phyloP scores from a whole-genome alignment of 1,140 invertebrate genomes.

The Scaptomyza hsui region DNA sequence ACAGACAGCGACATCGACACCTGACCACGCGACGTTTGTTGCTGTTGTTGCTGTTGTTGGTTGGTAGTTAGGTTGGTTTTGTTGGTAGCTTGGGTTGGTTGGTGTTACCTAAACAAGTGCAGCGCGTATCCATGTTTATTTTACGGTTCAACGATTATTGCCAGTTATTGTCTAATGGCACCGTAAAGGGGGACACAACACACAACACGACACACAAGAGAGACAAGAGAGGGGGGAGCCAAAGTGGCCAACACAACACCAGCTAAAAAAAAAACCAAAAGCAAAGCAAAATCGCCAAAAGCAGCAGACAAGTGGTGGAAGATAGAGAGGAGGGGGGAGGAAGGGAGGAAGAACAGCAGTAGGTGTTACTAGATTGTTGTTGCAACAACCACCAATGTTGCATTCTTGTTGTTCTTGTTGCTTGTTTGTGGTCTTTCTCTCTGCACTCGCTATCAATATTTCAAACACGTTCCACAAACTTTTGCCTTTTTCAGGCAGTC shows the following conservation, averaged over 20 bases:
- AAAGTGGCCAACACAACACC: slow-evolving; percentile 16
- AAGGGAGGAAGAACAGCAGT: slow-evolving; percentile 23
- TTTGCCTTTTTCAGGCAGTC: slow-evolving; percentile 64
- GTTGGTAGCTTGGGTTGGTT: slow-evolving; percentile 34
- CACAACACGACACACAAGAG: slow-evolving; percentile 17
- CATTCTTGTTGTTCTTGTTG: slow-evolving; percentile 22
- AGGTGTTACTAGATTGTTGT: slow-evolving; percentile 62
- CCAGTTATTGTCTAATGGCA: slow-evolving; percentile 80
- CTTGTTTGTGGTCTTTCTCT: slow-evolving; percentile 46
- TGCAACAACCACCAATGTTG: slow-evolving; percentile 55
- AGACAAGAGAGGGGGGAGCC: slow-evolving; percentile 7
- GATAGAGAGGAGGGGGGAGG: slow-evolving; percentile 12
- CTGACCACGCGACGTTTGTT: slow-evolving; percentile 45
- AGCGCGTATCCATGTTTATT: slow-evolving; percentile 80
- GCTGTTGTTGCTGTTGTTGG: slow-evolving; percentile 22
- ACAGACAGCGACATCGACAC: slow-evolving; percentile 52
- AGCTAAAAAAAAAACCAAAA: slow-evolving; percentile 27
- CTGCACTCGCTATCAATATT: slow-evolving; percentile 78
- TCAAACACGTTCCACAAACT: slow-evolving; percentile 77
- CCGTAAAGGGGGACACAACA: slow-evolving; percentile 63
- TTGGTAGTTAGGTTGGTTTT: slow-evolving; percentile 15
- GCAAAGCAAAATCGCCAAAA: slow-evolving; percentile 61
- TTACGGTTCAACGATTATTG: slow-evolving; percentile 83
- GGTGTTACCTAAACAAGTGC: slow-evolving; percentile 77
- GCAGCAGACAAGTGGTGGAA: background rate